Percentiles rank a stretch among this genome's conserved stretches.
These are phyloP conservation scores for Ephydatia muelleri DNA, from an alignment of 37 sponge, comb jelly and placozoan species.

Conservation along the genomic window DNA sequence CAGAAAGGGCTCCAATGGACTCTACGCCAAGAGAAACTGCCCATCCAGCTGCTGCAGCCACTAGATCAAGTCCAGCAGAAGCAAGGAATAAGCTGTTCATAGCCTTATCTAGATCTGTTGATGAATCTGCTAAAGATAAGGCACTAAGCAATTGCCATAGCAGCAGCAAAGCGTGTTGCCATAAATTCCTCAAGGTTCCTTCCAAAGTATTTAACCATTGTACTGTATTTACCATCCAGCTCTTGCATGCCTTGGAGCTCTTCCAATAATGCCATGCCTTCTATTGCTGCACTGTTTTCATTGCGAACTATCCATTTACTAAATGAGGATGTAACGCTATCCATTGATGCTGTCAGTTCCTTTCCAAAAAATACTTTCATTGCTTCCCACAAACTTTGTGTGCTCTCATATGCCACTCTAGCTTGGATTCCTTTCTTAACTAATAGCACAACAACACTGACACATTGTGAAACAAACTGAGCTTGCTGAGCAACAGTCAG, in stretches of 20 bases:
- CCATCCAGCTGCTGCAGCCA: constrained; percentile 11
- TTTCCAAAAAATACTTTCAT: background rate
- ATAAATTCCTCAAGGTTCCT: constrained; percentile 16
- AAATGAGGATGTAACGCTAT: background rate
- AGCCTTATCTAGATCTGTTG: background rate
- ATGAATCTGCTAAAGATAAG: background rate
- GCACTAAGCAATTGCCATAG: constrained; percentile 20
- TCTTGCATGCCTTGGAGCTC: background rate
- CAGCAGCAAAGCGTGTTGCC: constrained; percentile 20
- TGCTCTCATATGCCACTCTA: background rate
- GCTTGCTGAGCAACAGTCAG: constrained; percentile 6
- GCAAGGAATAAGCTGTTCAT: constrained; percentile 11
- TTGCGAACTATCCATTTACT: background rate
- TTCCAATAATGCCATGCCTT: background rate
- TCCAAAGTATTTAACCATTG: constrained; percentile 6
- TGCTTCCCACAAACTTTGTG: background rate
- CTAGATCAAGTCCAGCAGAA: constrained; percentile 5
- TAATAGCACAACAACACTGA: background rate
- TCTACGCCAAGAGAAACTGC: background rate
- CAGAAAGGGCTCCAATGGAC: background rate
- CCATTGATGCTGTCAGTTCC: background rate
- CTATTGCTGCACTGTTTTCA: background rate
- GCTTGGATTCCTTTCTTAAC: background rate
- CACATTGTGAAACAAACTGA: background rate
- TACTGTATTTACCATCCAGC: background rate